Base-by-base conservation (phyloP, 2,888 invertebrate species). In the Phalangium opilio region DNA sequence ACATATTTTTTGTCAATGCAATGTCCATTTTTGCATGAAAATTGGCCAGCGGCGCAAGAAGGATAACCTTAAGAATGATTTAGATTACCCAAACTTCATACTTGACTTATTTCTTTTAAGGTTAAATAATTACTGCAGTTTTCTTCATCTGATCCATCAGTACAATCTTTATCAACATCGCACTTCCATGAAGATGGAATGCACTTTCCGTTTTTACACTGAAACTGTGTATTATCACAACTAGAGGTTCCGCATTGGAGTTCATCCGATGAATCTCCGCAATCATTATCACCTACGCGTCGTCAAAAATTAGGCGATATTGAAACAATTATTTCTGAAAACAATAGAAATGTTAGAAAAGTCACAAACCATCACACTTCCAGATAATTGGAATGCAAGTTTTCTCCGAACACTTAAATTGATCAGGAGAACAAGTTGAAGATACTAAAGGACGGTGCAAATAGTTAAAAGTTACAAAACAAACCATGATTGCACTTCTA, bases 371-470 rank as follows among this genome's bases (percentile, higher is more conserved):
- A 60, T 81, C 79, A 61, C 81, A 81, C 19, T 66, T 64, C 76
- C 77, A 79, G 19, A 66, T 62, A 21, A 67, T 66, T 0, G 78
- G 74, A 17, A 80, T 69, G 55, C 80, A 80, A 21, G 44, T 47
- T 15, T 79, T 78, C 61, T 79, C 82, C 40, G 73, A 71, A 56
- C 79, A 79, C 1, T 70, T 62, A 54, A 78, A 77, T 56, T 75
- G 73, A 43, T 72, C 70, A 0, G 64, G 39, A 1, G 70, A 64
- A 59, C 78, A 78, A 1, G 75, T 73, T 3, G 38, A 38, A n/a
- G 15, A 17, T 8, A 38, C 38, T 38, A 14, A 8, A 27, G 27
- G 11, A 34, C 34, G n/a, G 1, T 1, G 11, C n/a, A 1, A 34
- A 34, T 11, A 34, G 35, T 34, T 34, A n/a, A 14, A n/a, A 34